These are phyloP conservation scores for Periophthalmus modestus DNA, from an alignment of 2,113 vertebrate species.

Conservation along the genomic window DNA sequence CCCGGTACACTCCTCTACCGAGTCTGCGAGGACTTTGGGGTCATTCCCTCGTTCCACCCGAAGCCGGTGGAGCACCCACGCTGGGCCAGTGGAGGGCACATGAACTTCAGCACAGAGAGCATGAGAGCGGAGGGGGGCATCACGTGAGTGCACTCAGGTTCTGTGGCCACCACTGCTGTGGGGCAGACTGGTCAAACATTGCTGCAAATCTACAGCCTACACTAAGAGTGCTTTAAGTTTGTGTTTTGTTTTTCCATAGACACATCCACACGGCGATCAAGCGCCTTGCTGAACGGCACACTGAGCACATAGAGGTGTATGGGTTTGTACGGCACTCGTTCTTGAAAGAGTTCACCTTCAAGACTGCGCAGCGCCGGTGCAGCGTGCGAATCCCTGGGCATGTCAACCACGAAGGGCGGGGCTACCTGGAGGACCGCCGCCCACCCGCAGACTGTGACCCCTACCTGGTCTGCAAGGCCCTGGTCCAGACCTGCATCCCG, in stretches of 20 bases:
- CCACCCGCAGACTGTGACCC: constrained; percentile 76
- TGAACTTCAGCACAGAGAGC: constrained; percentile 2
- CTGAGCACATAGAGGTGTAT: not conserved
- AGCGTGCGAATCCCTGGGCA: constrained; percentile 73
- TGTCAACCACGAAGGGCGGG: constrained; percentile 43
- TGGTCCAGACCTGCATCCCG: constrained; percentile 68
- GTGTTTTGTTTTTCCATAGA: not conserved
- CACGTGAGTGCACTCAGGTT: not conserved
- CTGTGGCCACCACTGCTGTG: too few relatives aligned
- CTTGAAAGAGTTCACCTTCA: constrained; percentile 52
- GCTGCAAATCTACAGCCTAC: too few relatives aligned
- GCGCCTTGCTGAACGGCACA: not conserved
- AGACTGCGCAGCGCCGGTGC: constrained; percentile 51
- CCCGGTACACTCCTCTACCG: not conserved
- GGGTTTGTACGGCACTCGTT: too few relatives aligned
- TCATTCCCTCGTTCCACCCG: not conserved
- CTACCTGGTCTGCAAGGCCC: constrained; percentile 65
- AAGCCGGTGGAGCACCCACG: not conserved
- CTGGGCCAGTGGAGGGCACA: not conserved
- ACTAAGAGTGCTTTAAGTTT: too few relatives aligned
- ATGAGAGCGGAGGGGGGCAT: not conserved
- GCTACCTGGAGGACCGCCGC: constrained; percentile 74
- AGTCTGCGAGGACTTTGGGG: constrained; percentile 1
- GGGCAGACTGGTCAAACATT: too few relatives aligned
- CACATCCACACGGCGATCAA: not conserved